phyloP scores from a whole-genome alignment of 2,797 vertebrate genomes.

The Xyrichtys novacula region DNA sequence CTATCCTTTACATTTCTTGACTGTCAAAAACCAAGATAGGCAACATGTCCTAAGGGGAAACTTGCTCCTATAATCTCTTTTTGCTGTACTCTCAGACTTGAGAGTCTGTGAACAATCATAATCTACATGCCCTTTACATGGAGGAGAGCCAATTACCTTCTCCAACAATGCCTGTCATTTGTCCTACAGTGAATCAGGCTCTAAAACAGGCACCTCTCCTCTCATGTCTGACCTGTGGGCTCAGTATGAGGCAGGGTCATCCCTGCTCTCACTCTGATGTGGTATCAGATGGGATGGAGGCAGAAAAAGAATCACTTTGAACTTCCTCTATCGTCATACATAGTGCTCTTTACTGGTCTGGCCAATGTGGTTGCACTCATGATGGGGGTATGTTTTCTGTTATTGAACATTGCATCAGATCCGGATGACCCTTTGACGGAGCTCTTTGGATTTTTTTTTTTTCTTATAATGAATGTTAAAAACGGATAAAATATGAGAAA shows the following conservation, averaged over 20 bases:
- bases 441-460: conserved; percentile 71
- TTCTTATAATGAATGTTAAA: conserved; percentile 78
- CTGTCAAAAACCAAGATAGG: conserved; percentile 69
- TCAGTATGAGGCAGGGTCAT: conserved; percentile 66
- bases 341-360: conserved; percentile 65
- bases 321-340: conserved; percentile 78
- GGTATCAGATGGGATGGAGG: conserved; percentile 60
- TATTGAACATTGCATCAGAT: conserved; percentile 82
- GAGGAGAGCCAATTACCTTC: conserved; percentile 75
- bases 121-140: conserved; percentile 57
- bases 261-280: conserved; percentile 73
- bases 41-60: conserved; percentile 41
- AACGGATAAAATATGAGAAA: conserved; percentile 77
- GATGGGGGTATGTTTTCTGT: conserved; percentile 82
- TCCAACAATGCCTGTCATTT: conserved; percentile 74
- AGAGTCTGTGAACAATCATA: conserved; percentile 72
- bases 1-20: conserved; percentile 61
- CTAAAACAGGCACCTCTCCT: conserved; percentile 67
- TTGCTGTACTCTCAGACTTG: conserved; percentile 34
- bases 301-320: conserved; percentile 58
- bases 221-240: conserved; percentile 70
- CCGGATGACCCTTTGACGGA: conserved; percentile 79
- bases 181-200: conserved; percentile 73
- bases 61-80: conserved; percentile 43
- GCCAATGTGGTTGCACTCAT: conserved; percentile 77